A percentile compares a stretch with the other conserved stretches of the same genome.
Evolutionary conservation across 2,113 vertebrate species (phyloP).

Genomic region (Sialia sialis): DNA sequence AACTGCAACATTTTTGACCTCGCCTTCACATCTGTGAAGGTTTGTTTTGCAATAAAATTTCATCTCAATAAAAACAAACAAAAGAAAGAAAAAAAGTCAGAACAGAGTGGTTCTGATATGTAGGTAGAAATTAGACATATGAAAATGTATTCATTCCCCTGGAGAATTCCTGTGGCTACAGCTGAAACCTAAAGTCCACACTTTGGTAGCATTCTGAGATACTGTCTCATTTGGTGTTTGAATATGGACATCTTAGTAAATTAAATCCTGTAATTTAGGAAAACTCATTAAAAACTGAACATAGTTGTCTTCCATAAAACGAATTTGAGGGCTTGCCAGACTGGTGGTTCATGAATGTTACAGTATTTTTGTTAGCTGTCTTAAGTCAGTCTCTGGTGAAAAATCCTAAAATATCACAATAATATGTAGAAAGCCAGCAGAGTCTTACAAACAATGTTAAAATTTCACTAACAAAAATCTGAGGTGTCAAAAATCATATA

Average conservation of each 20-base stretch:
- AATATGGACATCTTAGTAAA: not conserved
- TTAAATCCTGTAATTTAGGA: not conserved
- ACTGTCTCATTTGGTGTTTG: not conserved
- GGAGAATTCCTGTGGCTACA: not conserved
- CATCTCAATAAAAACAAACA: not conserved
- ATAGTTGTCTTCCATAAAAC: not conserved
- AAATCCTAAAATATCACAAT: not conserved
- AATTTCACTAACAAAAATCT: not conserved
- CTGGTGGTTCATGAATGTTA: not conserved
- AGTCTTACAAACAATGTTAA: not conserved
- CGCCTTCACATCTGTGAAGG: not conserved
- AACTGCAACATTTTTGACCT: not conserved
- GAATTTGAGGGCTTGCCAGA: not conserved
- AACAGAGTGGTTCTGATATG: not conserved
- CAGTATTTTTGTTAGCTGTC: not conserved
- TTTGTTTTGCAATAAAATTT: not conserved
- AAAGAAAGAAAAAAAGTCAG: not conserved
- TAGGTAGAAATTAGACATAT: not conserved
- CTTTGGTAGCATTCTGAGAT: not conserved
- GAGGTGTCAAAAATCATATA: not conserved
- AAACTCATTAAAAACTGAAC: not conserved
- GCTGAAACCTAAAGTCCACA: not conserved
- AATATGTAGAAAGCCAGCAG: not conserved
- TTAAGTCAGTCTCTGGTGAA: not conserved
- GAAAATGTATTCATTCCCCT: not conserved